Evolutionary conservation across 2,797 vertebrate species (phyloP).

Genomic region (Rhinella marina): DNA sequence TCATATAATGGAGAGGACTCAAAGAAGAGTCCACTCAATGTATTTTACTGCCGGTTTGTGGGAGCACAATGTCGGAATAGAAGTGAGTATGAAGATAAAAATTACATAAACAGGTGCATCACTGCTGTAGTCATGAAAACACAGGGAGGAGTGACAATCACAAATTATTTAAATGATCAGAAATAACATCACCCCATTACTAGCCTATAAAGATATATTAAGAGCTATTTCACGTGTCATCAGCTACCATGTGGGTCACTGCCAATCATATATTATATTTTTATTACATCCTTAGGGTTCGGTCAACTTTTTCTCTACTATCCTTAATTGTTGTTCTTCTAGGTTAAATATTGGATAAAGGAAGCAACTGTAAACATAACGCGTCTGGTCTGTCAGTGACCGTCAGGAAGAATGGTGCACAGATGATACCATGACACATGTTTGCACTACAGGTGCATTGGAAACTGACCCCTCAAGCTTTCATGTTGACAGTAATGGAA

Average conservation of each 20-base stretch:
- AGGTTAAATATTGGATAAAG: conserved; percentile 9
- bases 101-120: too few species aligned
- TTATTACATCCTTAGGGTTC: background rate
- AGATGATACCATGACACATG: background rate
- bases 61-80: too few species aligned
- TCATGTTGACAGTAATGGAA: background rate
- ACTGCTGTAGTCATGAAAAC: too few species aligned
- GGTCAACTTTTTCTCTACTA: background rate
- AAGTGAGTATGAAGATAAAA: too few species aligned
- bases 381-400: background rate
- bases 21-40: too few species aligned
- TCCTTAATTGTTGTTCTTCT: background rate
- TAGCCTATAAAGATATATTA: background rate
- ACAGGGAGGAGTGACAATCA: too few species aligned
- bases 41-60: too few species aligned
- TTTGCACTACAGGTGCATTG: background rate
- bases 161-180: too few species aligned
- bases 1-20: too few species aligned
- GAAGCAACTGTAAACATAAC: background rate
- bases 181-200: background rate
- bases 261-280: background rate
- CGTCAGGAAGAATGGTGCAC: background rate
- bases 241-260: background rate
- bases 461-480: background rate
- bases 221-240: background rate